These are phyloP conservation scores for Psix sp. DNA, from an alignment of 1,140 invertebrate genomes.

Conservation along the genomic window DNA sequence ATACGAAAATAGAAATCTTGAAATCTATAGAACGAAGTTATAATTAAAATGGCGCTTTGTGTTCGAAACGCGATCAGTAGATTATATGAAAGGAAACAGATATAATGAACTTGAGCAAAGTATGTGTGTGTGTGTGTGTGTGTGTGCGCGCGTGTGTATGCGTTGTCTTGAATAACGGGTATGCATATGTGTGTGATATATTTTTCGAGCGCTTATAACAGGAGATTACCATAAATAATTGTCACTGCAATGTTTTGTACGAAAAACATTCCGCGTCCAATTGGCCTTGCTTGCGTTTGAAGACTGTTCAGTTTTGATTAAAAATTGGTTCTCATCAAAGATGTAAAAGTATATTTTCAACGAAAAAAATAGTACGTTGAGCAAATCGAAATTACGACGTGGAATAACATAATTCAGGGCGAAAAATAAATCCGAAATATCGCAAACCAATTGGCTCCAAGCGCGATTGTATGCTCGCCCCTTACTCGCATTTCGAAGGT, in stretches of 20 bases:
- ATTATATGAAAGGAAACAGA: constrained; percentile 33
- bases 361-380: too few relatives aligned
- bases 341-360: too few relatives aligned
- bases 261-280: constrained; percentile 29
- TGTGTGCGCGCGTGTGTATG: constrained; percentile 34
- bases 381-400: constrained; percentile 24
- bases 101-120: constrained; percentile 19
- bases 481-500: constrained; percentile 55
- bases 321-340: constrained; percentile 11
- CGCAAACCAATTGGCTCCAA: too few relatives aligned
- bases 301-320: constrained; percentile 5
- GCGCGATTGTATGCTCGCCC: constrained; percentile 49
- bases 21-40: too few relatives aligned
- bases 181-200: constrained; percentile 57
- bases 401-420: constrained; percentile 17
- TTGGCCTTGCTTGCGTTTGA: constrained; percentile 24
- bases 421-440: constrained; percentile 16
- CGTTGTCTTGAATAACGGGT: constrained; percentile 36
- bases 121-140: not conserved
- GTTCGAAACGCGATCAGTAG: too few relatives aligned
- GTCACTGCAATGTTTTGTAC: constrained; percentile 35
- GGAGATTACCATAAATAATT: constrained; percentile 22
- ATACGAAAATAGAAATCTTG: too few relatives aligned
- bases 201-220: constrained; percentile 51
- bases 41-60: too few relatives aligned